Percentiles rank a stretch among this genome's conserved stretches.
These are phyloP conservation scores for Coelinius sp. DNA, from an alignment of 2,888 invertebrate genomes.

Conservation along the genomic window DNA sequence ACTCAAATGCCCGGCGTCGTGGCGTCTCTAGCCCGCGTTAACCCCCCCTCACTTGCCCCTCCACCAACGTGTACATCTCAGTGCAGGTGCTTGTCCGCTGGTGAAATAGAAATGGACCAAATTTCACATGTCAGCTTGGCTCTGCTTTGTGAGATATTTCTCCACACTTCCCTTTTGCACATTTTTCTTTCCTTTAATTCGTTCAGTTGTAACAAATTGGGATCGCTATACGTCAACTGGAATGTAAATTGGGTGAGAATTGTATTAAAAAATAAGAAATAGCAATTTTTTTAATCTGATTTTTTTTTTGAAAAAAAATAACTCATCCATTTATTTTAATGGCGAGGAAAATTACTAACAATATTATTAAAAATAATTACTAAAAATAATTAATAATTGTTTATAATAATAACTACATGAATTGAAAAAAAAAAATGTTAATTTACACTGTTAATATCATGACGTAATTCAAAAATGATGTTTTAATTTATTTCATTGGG, in stretches of 20 bases:
- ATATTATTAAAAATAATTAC: too few species aligned
- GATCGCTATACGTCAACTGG: neutral
- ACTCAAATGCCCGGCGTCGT: conserved; percentile 33
- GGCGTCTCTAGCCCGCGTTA: conserved; percentile 33
- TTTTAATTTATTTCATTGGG: neutral
- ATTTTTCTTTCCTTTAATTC: neutral
- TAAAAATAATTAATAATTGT: too few species aligned
- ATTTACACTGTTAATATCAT: neutral
- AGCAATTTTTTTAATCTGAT: neutral
- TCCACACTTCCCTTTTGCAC: neutral
- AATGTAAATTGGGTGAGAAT: neutral
- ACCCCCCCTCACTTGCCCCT: conserved; percentile 25
- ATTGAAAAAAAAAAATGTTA: too few species aligned
- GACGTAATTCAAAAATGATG: neutral
- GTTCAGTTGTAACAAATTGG: neutral
- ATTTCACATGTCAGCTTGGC: conserved; percentile 33
- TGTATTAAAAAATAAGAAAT: neutral
- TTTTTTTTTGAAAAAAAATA: too few species aligned
- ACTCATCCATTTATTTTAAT: too few species aligned
- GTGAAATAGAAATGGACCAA: conserved; percentile 53
- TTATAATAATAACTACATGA: too few species aligned
- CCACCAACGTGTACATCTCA: conserved; percentile 29
- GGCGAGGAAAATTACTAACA: too few species aligned
- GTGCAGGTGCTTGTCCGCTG: conserved; percentile 56
- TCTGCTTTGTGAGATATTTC: neutral